Evolutionary conservation across 2,113 vertebrate species (phyloP).

Genomic region (Rousettus leschenaultii): DNA sequence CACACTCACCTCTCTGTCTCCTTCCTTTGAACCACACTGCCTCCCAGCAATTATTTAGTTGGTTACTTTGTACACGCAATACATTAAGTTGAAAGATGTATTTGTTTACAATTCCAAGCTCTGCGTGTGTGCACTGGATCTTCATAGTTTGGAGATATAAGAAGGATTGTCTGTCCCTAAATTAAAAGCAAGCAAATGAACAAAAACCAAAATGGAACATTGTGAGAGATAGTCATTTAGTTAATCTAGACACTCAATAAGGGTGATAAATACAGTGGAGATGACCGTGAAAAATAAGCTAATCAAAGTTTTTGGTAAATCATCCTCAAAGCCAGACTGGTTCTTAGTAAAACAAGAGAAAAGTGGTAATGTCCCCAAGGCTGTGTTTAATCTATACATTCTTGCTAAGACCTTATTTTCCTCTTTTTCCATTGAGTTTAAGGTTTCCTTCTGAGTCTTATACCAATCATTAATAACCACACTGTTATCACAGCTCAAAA

Average conservation of each 20-base stretch:
- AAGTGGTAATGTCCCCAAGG: background rate
- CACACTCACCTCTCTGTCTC: background rate
- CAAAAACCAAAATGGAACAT: background rate
- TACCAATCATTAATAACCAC: conserved; percentile 85
- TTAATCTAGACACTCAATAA: background rate
- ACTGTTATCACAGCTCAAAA: conserved; percentile 84
- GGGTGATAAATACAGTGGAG: background rate
- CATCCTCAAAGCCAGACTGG: background rate
- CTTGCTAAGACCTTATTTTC: background rate
- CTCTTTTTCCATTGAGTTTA: conserved; percentile 13
- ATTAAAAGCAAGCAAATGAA: background rate
- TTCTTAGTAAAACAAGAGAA: conserved; percentile 4
- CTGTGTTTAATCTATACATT: conserved; percentile 7
- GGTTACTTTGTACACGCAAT: background rate
- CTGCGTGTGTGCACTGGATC: background rate
- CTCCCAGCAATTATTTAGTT: background rate
- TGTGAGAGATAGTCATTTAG: background rate
- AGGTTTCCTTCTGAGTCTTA: conserved; percentile 76
- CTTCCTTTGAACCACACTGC: background rate
- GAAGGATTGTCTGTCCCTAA: background rate
- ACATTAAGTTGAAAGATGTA: background rate
- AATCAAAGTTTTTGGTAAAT: background rate
- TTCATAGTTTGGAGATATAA: background rate
- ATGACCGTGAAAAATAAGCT: background rate
- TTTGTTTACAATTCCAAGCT: background rate